A percentile compares a stretch with the other conserved stretches of the same genome.
Evolutionary conservation across 2,113 vertebrate genomes (phyloP).

Genomic region (Brachypteracias leptosomus): DNA sequence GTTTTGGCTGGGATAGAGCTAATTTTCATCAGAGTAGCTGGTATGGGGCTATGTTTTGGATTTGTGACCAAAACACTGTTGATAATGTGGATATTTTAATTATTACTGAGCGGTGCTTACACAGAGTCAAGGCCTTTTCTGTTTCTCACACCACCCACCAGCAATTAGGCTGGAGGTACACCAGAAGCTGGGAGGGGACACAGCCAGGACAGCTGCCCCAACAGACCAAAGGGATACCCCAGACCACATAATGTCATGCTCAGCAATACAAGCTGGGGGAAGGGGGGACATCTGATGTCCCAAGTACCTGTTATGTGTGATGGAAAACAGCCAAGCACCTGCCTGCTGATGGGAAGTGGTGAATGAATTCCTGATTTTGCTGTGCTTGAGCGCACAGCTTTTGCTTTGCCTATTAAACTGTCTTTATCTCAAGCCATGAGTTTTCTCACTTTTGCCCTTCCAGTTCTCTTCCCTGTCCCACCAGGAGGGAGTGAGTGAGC

Average conservation of each 20-base stretch:
- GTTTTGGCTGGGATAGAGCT: neutral
- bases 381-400: neutral
- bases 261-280: neutral
- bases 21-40: neutral
- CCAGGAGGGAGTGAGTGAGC: accelerated
- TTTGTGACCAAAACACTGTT: neutral
- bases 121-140: neutral
- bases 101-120: neutral
- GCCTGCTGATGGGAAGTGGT: neutral
- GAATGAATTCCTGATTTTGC: neutral
- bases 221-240: accelerated
- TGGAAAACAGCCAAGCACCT: neutral
- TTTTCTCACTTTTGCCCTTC: neutral
- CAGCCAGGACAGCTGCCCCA: neutral
- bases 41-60: neutral
- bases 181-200: neutral
- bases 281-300: neutral
- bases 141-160: accelerated
- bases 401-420: neutral
- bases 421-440: accelerated
- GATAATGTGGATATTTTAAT: neutral
- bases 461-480: neutral
- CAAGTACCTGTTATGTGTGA: accelerated
- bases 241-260: accelerated
- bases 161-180: accelerated